Conservation (phyloP, 2,888 invertebrate genomes). For the Epinotia ramella region DNA sequence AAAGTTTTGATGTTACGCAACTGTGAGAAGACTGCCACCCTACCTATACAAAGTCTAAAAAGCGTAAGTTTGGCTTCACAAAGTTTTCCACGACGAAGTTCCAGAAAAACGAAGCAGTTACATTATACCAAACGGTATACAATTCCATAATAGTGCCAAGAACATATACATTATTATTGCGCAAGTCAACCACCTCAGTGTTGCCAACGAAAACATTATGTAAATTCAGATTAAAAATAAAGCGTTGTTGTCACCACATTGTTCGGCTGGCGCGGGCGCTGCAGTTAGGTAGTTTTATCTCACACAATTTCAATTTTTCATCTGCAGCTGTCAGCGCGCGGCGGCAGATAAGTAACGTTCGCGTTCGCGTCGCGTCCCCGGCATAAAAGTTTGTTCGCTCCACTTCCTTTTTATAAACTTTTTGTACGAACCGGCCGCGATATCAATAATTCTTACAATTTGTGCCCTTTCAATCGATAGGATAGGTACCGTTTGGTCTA, state of each 20-base stretch:
- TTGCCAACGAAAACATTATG: slow-evolving; percentile 46
- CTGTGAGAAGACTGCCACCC: not conserved
- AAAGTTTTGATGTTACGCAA: no score
- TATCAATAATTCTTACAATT: slow-evolving; percentile 83
- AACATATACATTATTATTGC: slow-evolving; percentile 31
- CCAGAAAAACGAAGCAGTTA: not conserved
- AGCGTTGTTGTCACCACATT: slow-evolving; percentile 68
- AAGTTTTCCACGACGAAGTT: not conserved
- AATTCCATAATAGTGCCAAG: slow-evolving; percentile 36
- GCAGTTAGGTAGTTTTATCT: slow-evolving; percentile 84
- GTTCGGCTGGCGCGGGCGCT: slow-evolving; percentile 72
- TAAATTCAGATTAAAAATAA: slow-evolving; percentile 54
- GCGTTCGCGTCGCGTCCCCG: slow-evolving; percentile 74
- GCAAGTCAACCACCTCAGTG: slow-evolving; percentile 40
- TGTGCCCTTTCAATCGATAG: slow-evolving; percentile 48
- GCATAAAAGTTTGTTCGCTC: slow-evolving; percentile 82
- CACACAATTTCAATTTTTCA: slow-evolving; percentile 86
- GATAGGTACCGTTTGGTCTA: not conserved
- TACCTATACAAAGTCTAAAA: not conserved
- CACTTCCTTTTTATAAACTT: slow-evolving; percentile 82
- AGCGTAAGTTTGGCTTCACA: not conserved
- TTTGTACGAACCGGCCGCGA: slow-evolving; percentile 74
- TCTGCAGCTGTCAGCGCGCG: slow-evolving; percentile 84
- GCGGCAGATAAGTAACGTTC: slow-evolving; percentile 83
- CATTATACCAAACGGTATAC: slow-evolving; percentile 9